Percentiles rank a stretch among this genome's conserved stretches.
Conservation (phyloP, 2,888 invertebrate species). For the Agonopterix arenella region DNA sequence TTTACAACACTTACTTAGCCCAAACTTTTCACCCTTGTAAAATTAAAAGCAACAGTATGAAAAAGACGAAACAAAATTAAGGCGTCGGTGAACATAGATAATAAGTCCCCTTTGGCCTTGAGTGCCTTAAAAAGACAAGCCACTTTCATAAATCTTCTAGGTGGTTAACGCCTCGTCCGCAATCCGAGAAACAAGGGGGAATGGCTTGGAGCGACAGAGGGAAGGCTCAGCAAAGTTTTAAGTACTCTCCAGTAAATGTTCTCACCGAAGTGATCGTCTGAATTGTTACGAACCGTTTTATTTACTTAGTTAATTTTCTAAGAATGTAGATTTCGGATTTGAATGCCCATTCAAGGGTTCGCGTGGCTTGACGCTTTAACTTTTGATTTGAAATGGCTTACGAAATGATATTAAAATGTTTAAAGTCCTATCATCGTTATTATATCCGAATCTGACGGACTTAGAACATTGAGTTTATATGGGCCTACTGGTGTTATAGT, state of each 20-base stretch:
- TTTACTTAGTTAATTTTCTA: slow-evolving; percentile 30
- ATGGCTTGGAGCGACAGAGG: slow-evolving; percentile 42
- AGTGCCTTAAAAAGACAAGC: slow-evolving; percentile 55
- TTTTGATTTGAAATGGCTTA: no score
- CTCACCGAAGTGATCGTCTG: slow-evolving; percentile 49
- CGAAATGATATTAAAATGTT: no score
- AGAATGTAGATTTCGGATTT: slow-evolving; percentile 9
- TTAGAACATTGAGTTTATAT: no score
- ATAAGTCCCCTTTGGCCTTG: slow-evolving; percentile 47
- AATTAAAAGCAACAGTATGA: slow-evolving; percentile 39
- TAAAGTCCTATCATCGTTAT: no score
- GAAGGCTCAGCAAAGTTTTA: slow-evolving; percentile 49
- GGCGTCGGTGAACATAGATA: slow-evolving; percentile 47
- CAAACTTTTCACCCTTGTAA: slow-evolving; percentile 30
- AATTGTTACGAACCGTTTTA: slow-evolving; percentile 39
- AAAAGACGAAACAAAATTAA: slow-evolving; percentile 45
- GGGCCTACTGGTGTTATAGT: no score
- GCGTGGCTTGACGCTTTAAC: neutral
- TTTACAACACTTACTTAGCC: slow-evolving; percentile 23
- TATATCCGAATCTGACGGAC: no score
- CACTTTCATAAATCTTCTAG: slow-evolving; percentile 59
- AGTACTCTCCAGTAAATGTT: slow-evolving; percentile 58
- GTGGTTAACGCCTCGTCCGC: slow-evolving; percentile 61
- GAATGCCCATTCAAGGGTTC: neutral
- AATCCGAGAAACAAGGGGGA: slow-evolving; percentile 53